phyloP scores from a whole-genome alignment of 2,797 vertebrate species.

The Enteromius fasciolatus region DNA sequence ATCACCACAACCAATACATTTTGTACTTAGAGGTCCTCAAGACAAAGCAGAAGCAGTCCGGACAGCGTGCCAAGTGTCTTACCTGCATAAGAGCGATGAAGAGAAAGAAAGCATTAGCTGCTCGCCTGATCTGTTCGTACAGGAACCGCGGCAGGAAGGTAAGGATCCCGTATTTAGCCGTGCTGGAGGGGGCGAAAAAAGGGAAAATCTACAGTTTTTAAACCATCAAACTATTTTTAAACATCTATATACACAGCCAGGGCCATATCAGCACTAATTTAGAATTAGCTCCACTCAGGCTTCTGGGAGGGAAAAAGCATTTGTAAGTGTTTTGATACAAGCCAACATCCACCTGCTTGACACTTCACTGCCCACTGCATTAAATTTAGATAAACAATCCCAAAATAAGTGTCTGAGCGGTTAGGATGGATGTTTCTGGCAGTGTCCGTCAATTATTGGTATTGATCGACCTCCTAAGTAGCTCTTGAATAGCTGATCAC shows the following conservation, averaged over 20 bases:
- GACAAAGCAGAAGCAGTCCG: background rate
- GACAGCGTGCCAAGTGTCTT: slow-evolving; percentile 53
- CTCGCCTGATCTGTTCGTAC: slow-evolving; percentile 98
- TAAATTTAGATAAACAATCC: slow-evolving; percentile 66
- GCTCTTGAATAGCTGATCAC: slow-evolving; percentile 61
- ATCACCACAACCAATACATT: slow-evolving; percentile 9
- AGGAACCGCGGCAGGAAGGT: slow-evolving; percentile 98
- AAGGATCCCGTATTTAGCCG: slow-evolving; percentile 96
- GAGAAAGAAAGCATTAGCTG: slow-evolving; percentile 98
- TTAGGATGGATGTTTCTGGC: slow-evolving; percentile 48
- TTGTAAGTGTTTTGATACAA: slow-evolving; percentile 37
- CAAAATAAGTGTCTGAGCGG: slow-evolving; percentile 65
- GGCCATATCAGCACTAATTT: slow-evolving; percentile 23
- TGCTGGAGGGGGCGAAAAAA: slow-evolving; percentile 74
- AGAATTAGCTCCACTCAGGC: slow-evolving; percentile 45
- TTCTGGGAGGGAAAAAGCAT: slow-evolving; percentile 4
- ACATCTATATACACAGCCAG: slow-evolving; percentile 41
- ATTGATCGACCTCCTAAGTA: slow-evolving; percentile 71
- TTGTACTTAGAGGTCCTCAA: background rate
- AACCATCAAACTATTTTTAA: slow-evolving; percentile 1
- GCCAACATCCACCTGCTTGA: slow-evolving; percentile 40
- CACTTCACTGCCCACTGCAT: slow-evolving; percentile 44
- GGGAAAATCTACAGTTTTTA: background rate
- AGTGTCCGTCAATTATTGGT: slow-evolving; percentile 63
- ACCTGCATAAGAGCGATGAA: slow-evolving; percentile 99